Conservation (phyloP, 1,140 invertebrate genomes). For the Megathymus violae region DNA sequence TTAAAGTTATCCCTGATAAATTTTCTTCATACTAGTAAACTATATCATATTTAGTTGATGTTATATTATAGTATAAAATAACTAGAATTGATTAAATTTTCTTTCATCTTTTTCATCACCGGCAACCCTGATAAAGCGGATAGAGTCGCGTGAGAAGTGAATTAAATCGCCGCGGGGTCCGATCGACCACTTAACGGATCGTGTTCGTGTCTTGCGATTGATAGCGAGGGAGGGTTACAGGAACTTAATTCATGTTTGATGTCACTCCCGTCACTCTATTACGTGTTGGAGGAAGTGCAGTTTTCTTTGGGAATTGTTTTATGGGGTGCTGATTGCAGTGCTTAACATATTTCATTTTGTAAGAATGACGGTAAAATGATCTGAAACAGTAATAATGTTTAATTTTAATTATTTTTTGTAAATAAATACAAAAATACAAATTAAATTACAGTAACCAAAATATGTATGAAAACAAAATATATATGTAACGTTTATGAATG, state of each 20-base stretch:
- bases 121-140: constrained; percentile 28
- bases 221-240: constrained; percentile 65
- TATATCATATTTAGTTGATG: too few species aligned
- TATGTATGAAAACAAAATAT: too few species aligned
- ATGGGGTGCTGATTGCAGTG: neutral
- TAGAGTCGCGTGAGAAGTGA: constrained; percentile 74
- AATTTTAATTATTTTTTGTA: too few species aligned
- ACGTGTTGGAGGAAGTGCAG: constrained; percentile 65
- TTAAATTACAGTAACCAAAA: too few species aligned
- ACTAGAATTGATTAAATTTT: neutral
- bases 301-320: constrained; percentile 52
- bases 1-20: too few species aligned
- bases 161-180: constrained; percentile 72
- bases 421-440: too few species aligned
- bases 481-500: too few species aligned
- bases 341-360: constrained; percentile 6
- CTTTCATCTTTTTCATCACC: neutral
- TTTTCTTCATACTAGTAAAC: too few species aligned
- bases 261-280: constrained; percentile 72
- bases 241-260: constrained; percentile 80
- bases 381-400: too few species aligned
- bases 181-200: constrained; percentile 66
- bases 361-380: too few species aligned
- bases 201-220: constrained; percentile 69
- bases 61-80: too few species aligned